Evolutionary conservation across 2,113 vertebrate genomes (phyloP).

Genomic region (Cochlearius cochlearius): DNA sequence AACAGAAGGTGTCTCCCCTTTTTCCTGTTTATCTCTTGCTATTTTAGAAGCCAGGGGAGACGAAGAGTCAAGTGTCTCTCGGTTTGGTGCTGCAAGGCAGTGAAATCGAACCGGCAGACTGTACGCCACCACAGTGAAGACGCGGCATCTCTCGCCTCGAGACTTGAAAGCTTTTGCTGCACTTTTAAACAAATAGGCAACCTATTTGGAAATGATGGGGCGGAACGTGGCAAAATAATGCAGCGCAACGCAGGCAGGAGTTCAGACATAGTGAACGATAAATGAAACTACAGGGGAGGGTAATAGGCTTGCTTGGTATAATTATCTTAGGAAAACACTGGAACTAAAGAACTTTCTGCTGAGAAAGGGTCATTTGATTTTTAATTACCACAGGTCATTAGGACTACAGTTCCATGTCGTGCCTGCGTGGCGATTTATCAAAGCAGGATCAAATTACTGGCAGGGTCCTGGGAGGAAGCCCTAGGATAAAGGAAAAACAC

Average conservation of each 20-base stretch:
- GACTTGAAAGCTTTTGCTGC: not conserved
- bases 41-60: not conserved
- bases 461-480: not conserved
- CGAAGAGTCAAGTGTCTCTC: not conserved
- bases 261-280: not conserved
- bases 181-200: not conserved
- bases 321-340: not conserved
- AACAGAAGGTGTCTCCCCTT: conserved; percentile 28
- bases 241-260: not conserved
- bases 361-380: not conserved
- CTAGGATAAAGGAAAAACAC: not conserved
- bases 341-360: conserved; percentile 15
- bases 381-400: not conserved
- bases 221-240: not conserved
- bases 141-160: not conserved
- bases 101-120: not conserved
- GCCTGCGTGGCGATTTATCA: not conserved
- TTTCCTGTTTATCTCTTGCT: conserved; percentile 57
- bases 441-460: not conserved
- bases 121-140: not conserved
- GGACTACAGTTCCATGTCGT: not conserved
- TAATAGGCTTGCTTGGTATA: not conserved
- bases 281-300: not conserved
- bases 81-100: not conserved
- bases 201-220: not conserved